Conservation (phyloP, 2,797 vertebrate species). For the Lacerta bilineata region DNA sequence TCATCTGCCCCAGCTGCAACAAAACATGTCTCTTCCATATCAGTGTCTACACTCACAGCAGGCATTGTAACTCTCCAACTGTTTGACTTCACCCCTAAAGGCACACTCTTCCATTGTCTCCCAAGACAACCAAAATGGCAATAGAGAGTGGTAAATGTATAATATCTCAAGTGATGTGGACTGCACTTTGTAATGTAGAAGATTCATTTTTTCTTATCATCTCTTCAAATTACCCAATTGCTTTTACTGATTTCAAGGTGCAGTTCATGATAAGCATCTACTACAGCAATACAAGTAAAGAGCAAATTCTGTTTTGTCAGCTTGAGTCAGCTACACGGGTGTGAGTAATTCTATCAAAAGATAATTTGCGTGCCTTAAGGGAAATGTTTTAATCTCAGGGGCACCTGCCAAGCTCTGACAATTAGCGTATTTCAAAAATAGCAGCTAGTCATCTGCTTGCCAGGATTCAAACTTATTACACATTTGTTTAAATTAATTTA, state of each 20-base stretch:
- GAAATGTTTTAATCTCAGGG: slow-evolving; percentile 23
- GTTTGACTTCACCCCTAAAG: too few species aligned
- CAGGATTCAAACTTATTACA: rapidly evolving
- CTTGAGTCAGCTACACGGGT: background rate
- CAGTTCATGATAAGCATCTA: background rate
- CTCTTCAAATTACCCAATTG: background rate
- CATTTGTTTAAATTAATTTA: background rate
- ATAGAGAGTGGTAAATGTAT: background rate
- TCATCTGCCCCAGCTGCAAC: too few species aligned
- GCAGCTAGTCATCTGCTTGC: slow-evolving; percentile 20
- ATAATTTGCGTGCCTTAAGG: slow-evolving; percentile 14
- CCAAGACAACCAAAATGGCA: too few species aligned
- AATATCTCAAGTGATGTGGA: slow-evolving; percentile 16
- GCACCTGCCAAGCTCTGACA: slow-evolving; percentile 14
- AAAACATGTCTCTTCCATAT: too few species aligned
- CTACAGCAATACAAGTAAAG: background rate
- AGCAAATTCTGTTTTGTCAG: slow-evolving; percentile 18
- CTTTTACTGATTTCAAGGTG: slow-evolving; percentile 27
- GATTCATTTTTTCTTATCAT: background rate
- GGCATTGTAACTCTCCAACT: too few species aligned
- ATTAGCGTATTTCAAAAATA: slow-evolving; percentile 21
- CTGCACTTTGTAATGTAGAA: slow-evolving; percentile 12
- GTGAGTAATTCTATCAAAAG: slow-evolving; percentile 24
- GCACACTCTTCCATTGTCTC: too few species aligned
- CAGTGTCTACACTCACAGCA: too few species aligned